Conservation (phyloP, 1,140 invertebrate genomes). For the Brachionus rubens region DNA sequence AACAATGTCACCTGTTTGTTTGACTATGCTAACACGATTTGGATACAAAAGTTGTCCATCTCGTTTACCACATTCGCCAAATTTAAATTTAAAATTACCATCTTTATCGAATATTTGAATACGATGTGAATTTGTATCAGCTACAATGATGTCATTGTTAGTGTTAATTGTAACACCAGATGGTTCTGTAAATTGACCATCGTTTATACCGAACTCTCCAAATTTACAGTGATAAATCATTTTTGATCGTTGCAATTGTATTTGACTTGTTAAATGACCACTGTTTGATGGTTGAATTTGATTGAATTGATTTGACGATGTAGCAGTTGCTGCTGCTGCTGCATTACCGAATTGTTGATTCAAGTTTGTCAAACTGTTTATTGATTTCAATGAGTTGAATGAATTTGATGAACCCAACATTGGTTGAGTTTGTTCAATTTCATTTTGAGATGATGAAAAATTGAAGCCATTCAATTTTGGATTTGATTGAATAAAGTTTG, state of each 20-base stretch:
- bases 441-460: neutral
- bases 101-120: slow-evolving; percentile 84
- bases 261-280: slow-evolving; percentile 16
- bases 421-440: no score
- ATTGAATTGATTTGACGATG: neutral
- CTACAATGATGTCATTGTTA: slow-evolving; percentile 98
- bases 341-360: no score
- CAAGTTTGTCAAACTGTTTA: no score
- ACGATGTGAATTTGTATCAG: slow-evolving; percentile 98
- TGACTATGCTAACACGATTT: slow-evolving; percentile 93
- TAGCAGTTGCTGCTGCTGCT: neutral
- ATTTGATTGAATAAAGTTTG: slow-evolving; percentile 17
- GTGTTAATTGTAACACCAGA: slow-evolving; percentile 97
- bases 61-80: slow-evolving; percentile 87
- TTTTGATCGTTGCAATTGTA: slow-evolving; percentile 78
- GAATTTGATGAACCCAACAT: no score
- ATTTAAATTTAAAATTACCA: slow-evolving; percentile 98
- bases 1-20: slow-evolving; percentile 94
- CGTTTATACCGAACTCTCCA: slow-evolving; percentile 88
- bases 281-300: neutral
- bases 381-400: no score
- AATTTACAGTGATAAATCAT: slow-evolving; percentile 99
- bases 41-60: slow-evolving; percentile 96
- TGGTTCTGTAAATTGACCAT: slow-evolving; percentile 96
- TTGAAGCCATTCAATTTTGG: slow-evolving; percentile 32